Evolutionary conservation across 2,888 invertebrate species (phyloP), one percentile per base, ranked within the genome.

Genomic region (Folsomia manolachei): DNA sequence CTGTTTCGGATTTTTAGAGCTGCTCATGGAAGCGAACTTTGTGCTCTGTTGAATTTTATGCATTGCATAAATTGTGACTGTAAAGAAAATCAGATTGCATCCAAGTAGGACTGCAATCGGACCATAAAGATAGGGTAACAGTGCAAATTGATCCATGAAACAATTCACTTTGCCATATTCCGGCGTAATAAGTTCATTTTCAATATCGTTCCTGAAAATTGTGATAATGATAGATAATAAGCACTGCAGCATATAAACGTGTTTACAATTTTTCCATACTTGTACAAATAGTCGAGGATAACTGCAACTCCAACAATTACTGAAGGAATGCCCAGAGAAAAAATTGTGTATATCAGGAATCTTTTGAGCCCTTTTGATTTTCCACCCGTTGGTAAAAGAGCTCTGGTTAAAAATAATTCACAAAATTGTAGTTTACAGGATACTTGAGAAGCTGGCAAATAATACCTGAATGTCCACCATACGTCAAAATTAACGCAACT

Each of bases 401-500:
- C 71, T 70, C 79, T 78, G 60, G 11, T 51, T 51, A 51, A 51
- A 51, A 18, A 11, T 51, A 11, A 51, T 51, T 51, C 51, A 9
- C 18, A 18, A 11, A 51, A 11, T 11, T 51, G 18, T 51, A 51
- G 9, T 51, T 51, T n/a, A n/a, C n/a, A n/a, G n/a, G n/a, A n/a
- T n/a, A n/a, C n/a, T n/a, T n/a, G n/a, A n/a, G n/a, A n/a, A n/a
- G n/a, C n/a, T n/a, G n/a, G n/a, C n/a, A 51, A 51, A 51, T n/a
- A 18, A 56, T 70, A 79, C 79, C 77, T 71, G 51, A 80, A 80
- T n/a, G 79, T 81, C 72, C 75, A 75, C 75, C 78, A 81, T n/a
- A 81, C 71, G 61, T 79, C 79, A 71, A 77, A 79, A 51, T 79
- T 79, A 0, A 81, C 75, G 9, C 74, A 63, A 21, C 71, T 73